Percentiles rank a stretch among this genome's conserved stretches.
These are phyloP conservation scores for Halichondria panicea DNA, from an alignment of 37 sponge, comb jelly and placozoan genomes.

Conservation along the genomic window DNA sequence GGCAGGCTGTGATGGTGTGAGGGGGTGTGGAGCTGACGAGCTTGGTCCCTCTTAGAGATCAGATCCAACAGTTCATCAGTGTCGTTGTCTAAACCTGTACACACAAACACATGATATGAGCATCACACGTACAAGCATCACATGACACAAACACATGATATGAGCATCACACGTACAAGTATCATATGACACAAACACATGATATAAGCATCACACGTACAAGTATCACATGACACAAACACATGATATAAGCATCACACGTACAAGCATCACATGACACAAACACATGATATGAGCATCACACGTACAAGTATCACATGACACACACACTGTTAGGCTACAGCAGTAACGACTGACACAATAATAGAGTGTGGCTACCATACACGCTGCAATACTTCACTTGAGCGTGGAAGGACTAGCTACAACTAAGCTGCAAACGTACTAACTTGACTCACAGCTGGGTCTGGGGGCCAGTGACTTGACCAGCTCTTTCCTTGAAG, in stretches of 20 bases:
- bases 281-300: too few species aligned
- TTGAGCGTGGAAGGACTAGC: too few species aligned
- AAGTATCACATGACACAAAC: neutral
- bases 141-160: neutral
- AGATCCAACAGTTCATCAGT: conserved; percentile 71
- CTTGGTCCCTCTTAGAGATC: conserved; percentile 41
- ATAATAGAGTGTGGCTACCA: too few species aligned
- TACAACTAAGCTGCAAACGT: too few species aligned
- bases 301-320: too few species aligned
- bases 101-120: neutral
- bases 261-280: neutral
- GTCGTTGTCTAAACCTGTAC: conserved; percentile 43
- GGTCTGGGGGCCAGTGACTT: conserved; percentile 43
- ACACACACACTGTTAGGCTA: too few species aligned
- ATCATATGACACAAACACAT: neutral
- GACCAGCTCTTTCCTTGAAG: conserved; percentile 47
- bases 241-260: neutral
- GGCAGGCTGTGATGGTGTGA: neutral
- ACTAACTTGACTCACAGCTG: conserved; percentile 19
- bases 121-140: neutral
- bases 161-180: neutral
- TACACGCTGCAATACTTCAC: too few species aligned
- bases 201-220: neutral
- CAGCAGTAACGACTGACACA: too few species aligned
- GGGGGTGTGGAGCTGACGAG: neutral